Evolutionary conservation across 2,888 invertebrate species (phyloP).

Genomic region (Pyrocoelia pectoralis): DNA sequence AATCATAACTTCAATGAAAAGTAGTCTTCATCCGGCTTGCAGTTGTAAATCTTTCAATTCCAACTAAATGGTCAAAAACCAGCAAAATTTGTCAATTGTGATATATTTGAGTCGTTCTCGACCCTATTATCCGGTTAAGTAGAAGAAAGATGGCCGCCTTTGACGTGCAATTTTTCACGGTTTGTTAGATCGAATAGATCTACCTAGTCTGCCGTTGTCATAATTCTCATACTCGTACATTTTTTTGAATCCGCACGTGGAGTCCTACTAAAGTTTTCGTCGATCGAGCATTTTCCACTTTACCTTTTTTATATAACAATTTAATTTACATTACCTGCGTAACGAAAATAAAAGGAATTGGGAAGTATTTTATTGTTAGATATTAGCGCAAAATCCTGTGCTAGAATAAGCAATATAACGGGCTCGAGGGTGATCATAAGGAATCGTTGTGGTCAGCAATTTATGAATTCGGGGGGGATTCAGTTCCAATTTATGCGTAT

Average conservation of each 20-base stretch:
- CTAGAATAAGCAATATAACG: slow-evolving; percentile 17
- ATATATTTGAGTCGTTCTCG: slow-evolving; percentile 29
- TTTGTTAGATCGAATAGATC: slow-evolving; percentile 34
- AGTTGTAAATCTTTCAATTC: slow-evolving; percentile 31
- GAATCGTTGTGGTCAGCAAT: slow-evolving; percentile 31
- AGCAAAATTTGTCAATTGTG: slow-evolving; percentile 35
- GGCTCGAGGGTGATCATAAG: slow-evolving; percentile 25
- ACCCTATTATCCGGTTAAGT: slow-evolving; percentile 34
- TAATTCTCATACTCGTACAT: slow-evolving; percentile 15
- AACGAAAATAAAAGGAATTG: no score
- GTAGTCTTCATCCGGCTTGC: slow-evolving; percentile 20
- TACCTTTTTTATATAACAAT: background rate
- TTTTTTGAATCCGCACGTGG: background rate
- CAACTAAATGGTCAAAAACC: slow-evolving; percentile 32
- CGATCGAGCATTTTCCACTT: background rate
- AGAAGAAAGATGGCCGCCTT: slow-evolving; percentile 35
- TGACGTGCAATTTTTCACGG: slow-evolving; percentile 36
- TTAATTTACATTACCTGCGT: background rate
- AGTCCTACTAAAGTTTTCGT: background rate
- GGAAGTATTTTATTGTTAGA: background rate
- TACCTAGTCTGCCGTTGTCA: slow-evolving; percentile 31
- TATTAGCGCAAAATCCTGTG: background rate
- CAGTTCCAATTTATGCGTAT: slow-evolving; percentile 50
- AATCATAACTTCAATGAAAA: slow-evolving; percentile 23
- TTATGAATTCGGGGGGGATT: slow-evolving; percentile 29